Evolutionary conservation across 2,113 vertebrate species (phyloP).

Genomic region (Pteronura brasiliensis): DNA sequence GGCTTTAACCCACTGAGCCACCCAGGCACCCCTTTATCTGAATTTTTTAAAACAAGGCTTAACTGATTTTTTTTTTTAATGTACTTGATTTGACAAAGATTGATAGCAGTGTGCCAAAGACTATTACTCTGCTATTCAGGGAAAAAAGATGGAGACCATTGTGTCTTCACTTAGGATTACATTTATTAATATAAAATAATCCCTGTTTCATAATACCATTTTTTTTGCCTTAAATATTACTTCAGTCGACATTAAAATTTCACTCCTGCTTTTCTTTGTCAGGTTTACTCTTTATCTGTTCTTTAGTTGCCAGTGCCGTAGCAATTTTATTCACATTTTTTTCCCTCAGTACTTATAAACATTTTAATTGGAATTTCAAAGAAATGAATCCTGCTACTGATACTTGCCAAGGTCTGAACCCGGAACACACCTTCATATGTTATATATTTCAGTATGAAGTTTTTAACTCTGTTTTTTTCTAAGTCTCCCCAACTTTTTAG

Average conservation of each 20-base stretch:
- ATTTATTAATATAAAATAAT: background rate
- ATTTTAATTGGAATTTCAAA: conserved; percentile 42
- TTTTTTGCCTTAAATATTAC: background rate
- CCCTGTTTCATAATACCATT: background rate
- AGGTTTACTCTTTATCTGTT: background rate
- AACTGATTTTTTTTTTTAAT: background rate
- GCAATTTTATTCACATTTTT: conserved; percentile 20
- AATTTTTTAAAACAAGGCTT: background rate
- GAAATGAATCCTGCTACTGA: background rate
- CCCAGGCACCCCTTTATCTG: background rate
- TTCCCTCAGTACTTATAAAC: background rate
- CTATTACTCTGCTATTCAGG: background rate
- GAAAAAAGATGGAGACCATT: background rate
- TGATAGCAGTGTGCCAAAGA: background rate
- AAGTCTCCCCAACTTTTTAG: background rate
- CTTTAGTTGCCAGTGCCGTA: background rate
- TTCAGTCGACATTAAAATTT: background rate
- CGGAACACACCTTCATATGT: background rate
- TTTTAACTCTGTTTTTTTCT: conserved; percentile 3
- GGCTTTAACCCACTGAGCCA: no score
- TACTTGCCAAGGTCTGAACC: background rate
- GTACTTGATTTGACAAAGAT: background rate
- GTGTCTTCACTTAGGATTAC: background rate
- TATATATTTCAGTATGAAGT: background rate
- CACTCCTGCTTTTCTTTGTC: background rate